phyloP scores from a whole-genome alignment of 2,888 invertebrate genomes.

The Eupithecia inturbata region DNA sequence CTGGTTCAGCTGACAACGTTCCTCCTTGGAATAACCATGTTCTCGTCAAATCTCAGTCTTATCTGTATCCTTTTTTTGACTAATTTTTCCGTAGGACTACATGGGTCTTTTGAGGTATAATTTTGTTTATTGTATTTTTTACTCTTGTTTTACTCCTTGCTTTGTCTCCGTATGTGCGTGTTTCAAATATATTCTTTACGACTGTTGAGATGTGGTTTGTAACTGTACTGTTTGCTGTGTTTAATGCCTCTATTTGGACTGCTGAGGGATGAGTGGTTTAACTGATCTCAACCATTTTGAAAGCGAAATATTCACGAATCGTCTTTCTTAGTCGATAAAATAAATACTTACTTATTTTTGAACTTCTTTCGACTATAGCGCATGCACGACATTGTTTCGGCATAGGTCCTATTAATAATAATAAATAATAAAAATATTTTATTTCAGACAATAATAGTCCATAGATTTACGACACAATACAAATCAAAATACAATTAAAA shows the following conservation, averaged over 20 bases:
- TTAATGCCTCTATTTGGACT: too few species aligned
- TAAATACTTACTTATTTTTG: too few species aligned
- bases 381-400: background rate
- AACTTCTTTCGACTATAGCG: background rate
- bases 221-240: background rate
- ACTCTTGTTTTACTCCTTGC: background rate
- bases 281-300: too few species aligned
- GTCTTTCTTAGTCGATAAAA: too few species aligned
- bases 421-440: too few species aligned
- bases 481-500: too few species aligned
- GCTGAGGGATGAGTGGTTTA: too few species aligned
- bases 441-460: too few species aligned
- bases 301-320: too few species aligned
- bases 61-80: constrained; percentile 90
- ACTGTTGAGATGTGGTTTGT: background rate
- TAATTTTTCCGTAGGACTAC: background rate
- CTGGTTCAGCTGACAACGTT: constrained; percentile 87
- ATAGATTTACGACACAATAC: too few species aligned
- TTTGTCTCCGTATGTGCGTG: background rate
- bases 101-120: background rate
- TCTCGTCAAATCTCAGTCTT: constrained; percentile 86
- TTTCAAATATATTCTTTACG: too few species aligned
- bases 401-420: too few species aligned
- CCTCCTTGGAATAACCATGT: constrained; percentile 89
- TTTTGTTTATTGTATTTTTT: background rate